Conservation (phyloP, 2,113 vertebrate genomes). For the Chitala chitala region DNA sequence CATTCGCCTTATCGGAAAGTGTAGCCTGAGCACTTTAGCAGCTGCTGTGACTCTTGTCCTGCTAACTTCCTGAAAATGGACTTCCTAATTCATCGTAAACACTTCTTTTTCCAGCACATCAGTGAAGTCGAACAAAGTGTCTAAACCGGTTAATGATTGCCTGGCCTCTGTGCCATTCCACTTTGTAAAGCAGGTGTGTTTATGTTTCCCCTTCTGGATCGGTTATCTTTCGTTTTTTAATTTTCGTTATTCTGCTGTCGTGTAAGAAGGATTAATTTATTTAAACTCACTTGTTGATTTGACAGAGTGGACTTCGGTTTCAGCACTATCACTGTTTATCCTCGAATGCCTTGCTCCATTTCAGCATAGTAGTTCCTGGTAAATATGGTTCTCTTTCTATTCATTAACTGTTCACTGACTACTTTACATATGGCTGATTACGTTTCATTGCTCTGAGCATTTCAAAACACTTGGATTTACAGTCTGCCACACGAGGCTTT, state of each 20-base stretch:
- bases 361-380: not conserved
- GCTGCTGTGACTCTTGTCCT: constrained; percentile 71
- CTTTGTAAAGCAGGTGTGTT: not conserved
- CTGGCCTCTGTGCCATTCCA: not conserved
- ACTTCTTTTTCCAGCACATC: constrained; percentile 54
- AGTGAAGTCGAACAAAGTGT: constrained; percentile 39
- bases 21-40: constrained; percentile 66
- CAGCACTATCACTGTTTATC: not conserved
- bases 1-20: constrained; percentile 62
- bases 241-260: no score
- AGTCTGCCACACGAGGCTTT: no score
- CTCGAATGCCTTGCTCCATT: not conserved
- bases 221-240: not conserved
- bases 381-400: not conserved
- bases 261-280: not conserved
- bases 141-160: not conserved
- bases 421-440: not conserved
- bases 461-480: not conserved
- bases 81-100: constrained; percentile 64
- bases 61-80: constrained; percentile 66
- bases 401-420: not conserved
- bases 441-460: constrained; percentile 2
- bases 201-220: not conserved
- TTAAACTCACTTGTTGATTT: not conserved
- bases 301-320: not conserved